These are phyloP conservation scores for Mystacides longicornis DNA, from an alignment of 2,888 invertebrate species.

Conservation along the genomic window DNA sequence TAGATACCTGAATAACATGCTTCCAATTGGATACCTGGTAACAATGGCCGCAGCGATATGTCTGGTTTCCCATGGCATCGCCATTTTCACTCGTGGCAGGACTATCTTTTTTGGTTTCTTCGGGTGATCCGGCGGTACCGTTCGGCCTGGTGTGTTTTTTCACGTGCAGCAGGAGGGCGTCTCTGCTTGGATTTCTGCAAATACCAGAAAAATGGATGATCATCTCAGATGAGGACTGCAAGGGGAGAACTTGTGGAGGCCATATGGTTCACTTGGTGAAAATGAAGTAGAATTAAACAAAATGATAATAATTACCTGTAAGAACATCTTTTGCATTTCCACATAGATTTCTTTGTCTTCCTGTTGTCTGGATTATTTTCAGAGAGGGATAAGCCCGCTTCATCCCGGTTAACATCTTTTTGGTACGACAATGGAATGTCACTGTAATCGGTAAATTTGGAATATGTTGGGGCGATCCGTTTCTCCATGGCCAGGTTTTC, in stretches of 20 bases:
- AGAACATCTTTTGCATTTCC: slow-evolving; percentile 87
- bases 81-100: slow-evolving; percentile 33
- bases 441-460: slow-evolving; percentile 1
- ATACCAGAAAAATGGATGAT: slow-evolving; percentile 6
- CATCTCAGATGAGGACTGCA: no score
- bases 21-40: slow-evolving; percentile 79
- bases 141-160: slow-evolving; percentile 34
- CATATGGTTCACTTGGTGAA: no score
- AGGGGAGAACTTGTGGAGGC: no score
- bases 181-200: slow-evolving; percentile 43
- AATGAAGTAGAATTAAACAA: no score
- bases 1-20: slow-evolving; percentile 74
- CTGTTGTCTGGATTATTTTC: slow-evolving; percentile 7
- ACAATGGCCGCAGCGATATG: slow-evolving; percentile 70
- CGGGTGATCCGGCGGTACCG: not conserved
- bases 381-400: no score
- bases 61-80: slow-evolving; percentile 46
- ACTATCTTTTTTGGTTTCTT: slow-evolving; percentile 2
- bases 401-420: no score
- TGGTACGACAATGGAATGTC: not conserved
- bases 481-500: slow-evolving; percentile 1
- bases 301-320: slow-evolving; percentile 55
- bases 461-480: not conserved
- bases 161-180: slow-evolving; percentile 44
- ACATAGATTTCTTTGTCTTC: slow-evolving; percentile 52